These are phyloP conservation scores for Drosophila bifasciata DNA, from an alignment of 1,140 invertebrate genomes.

Conservation along the genomic window DNA sequence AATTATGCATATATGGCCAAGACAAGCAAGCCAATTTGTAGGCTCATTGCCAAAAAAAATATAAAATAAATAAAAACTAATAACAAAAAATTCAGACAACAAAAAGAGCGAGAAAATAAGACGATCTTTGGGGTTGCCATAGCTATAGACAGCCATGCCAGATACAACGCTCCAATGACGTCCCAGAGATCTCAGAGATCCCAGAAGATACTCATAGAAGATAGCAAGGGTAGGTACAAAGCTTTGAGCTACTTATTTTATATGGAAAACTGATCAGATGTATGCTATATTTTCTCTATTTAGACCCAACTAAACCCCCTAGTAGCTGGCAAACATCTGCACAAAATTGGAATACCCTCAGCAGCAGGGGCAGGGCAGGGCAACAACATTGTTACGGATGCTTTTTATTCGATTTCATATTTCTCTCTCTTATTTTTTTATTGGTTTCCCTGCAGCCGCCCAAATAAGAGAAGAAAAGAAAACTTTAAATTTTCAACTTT, in stretches of 20 bases:
- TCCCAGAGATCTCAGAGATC: too few species aligned
- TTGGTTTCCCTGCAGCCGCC: constrained; percentile 40
- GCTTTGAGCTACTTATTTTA: too few species aligned
- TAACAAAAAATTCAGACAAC: constrained; percentile 2
- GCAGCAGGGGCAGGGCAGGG: background rate
- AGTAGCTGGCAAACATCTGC: too few species aligned
- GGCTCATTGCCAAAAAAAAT: constrained; percentile 68
- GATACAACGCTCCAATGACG: too few species aligned
- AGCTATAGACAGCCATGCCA: background rate
- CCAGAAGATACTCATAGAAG: too few species aligned
- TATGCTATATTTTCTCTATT: too few species aligned
- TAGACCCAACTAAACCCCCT: too few species aligned
- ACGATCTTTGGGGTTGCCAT: background rate
- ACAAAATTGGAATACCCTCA: background rate
- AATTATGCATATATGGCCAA: constrained; percentile 63
- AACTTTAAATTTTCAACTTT: constrained; percentile 47
- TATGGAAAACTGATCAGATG: too few species aligned
- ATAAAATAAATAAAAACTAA: constrained; percentile 1
- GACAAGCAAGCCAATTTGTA: constrained; percentile 76
- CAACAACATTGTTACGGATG: constrained; percentile 24
- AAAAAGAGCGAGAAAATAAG: constrained; percentile 1
- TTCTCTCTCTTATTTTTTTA: constrained; percentile 47
- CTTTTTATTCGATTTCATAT: constrained; percentile 26
- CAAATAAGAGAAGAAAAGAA: constrained; percentile 32
- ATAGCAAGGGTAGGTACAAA: too few species aligned